These are phyloP conservation scores for Papilio machaon DNA, from an alignment of 1,140 invertebrate species.

Conservation along the genomic window DNA sequence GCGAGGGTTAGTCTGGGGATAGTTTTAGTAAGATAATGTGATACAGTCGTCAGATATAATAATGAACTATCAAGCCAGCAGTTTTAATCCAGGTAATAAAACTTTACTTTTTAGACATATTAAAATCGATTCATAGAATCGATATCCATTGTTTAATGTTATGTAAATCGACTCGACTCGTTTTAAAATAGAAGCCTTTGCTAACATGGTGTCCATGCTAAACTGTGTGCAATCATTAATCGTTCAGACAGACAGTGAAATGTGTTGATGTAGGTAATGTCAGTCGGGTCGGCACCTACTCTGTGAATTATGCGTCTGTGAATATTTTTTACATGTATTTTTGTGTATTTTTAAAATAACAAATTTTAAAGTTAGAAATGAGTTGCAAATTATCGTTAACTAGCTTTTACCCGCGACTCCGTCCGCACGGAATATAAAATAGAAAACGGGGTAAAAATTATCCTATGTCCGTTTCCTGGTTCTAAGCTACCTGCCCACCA, in stretches of 20 bases:
- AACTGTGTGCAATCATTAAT: neutral
- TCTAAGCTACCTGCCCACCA: too few species aligned
- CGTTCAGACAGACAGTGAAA: slow-evolving; percentile 9
- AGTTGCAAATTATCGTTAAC: neutral
- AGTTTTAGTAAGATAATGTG: too few species aligned
- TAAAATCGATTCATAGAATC: slow-evolving; percentile 8
- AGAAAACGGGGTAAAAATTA: too few species aligned
- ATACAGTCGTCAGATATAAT: too few species aligned
- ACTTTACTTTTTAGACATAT: neutral
- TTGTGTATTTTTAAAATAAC: neutral
- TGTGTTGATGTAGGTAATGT: slow-evolving; percentile 31
- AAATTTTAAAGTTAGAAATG: neutral
- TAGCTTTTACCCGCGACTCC: too few species aligned
- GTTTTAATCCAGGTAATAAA: neutral
- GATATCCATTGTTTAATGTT: neutral
- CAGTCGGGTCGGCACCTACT: neutral
- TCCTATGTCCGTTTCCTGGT: too few species aligned
- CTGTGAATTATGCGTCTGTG: slow-evolving; percentile 15
- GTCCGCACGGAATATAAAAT: too few species aligned
- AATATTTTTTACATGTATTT: neutral
- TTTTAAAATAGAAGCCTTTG: slow-evolving; percentile 14
- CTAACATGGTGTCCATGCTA: neutral
- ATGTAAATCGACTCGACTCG: neutral
- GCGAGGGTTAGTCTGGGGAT: too few species aligned
- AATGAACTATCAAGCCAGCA: too few species aligned